A percentile compares a stretch with the other conserved stretches of the same genome.
Conservation (phyloP, 2,113 vertebrate species). For the Fregata magnificens region DNA sequence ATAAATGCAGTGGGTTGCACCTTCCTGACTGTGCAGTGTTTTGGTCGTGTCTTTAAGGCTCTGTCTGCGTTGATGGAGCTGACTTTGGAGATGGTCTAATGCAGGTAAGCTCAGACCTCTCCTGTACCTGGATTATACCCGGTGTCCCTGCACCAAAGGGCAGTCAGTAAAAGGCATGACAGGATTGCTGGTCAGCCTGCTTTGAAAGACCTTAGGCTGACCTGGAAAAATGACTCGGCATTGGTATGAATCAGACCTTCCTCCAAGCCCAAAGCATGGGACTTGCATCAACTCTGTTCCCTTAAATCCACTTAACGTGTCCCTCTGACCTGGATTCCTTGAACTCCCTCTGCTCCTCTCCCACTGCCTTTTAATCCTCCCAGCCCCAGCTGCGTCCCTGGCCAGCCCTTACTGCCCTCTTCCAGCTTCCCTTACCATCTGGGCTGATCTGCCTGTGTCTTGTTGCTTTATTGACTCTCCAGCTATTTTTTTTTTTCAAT, state of each 20-base stretch:
- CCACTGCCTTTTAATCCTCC: not conserved
- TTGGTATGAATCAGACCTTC: conserved; percentile 1
- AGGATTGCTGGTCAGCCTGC: not conserved
- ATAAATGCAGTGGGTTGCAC: not conserved
- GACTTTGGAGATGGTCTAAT: fast-evolving
- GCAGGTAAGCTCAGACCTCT: not conserved
- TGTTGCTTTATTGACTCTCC: not conserved
- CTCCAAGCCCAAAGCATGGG: not conserved
- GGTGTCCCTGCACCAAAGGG: not conserved
- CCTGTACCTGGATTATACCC: fast-evolving
- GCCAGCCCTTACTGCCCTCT: not conserved
- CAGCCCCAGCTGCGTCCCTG: not conserved
- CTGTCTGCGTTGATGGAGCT: not conserved
- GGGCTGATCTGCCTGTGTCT: not conserved
- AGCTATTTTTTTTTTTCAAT: not conserved
- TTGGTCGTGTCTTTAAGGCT: not conserved
- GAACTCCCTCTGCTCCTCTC: conserved; percentile 28
- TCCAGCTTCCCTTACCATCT: not conserved
- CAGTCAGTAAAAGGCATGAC: not conserved
- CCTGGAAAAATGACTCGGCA: not conserved
- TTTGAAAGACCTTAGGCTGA: not conserved
- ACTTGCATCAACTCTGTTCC: conserved; percentile 23
- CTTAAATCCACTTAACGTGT: not conserved
- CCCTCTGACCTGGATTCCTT: not conserved
- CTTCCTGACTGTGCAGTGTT: not conserved